These are phyloP conservation scores for Cephalopachus bancanus DNA, from an alignment of 2,797 vertebrate species.

Conservation along the genomic window DNA sequence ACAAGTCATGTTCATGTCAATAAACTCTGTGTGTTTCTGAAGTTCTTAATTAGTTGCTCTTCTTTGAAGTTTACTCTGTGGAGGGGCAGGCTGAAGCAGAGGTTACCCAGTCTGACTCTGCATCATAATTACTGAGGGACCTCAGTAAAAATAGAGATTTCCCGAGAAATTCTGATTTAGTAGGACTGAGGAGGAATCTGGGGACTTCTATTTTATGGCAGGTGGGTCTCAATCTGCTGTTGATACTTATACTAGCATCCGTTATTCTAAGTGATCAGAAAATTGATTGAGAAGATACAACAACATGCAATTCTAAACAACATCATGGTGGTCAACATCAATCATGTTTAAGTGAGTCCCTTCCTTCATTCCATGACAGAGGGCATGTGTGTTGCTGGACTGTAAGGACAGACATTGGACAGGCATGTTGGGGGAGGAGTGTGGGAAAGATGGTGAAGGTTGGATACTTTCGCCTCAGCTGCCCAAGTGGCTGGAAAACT, in stretches of 20 bases:
- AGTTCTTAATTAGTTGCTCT: not conserved
- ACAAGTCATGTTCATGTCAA: not conserved
- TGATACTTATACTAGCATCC: not conserved
- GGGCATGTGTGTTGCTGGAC: not conserved
- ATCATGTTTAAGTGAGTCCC: not conserved
- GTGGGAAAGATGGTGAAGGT: no score
- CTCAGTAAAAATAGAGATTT: not conserved
- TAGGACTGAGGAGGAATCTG: not conserved
- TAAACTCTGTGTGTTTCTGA: not conserved
- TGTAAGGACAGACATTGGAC: not conserved
- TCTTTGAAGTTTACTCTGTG: not conserved
- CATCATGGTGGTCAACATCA: not conserved
- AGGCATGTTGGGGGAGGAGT: not conserved
- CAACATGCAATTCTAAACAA: not conserved
- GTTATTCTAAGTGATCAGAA: not conserved
- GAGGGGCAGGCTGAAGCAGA: not conserved
- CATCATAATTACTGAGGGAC: not conserved
- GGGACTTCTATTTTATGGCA: not conserved
- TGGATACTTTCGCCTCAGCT: no score
- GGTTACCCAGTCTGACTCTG: not conserved
- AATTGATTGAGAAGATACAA: not conserved
- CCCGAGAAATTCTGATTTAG: not conserved
- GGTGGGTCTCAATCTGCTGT: not conserved
- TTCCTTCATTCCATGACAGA: not conserved
- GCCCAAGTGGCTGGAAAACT: no score